Evolutionary conservation across 1,140 invertebrate genomes (phyloP).

Genomic region (Nomia melanderi): DNA sequence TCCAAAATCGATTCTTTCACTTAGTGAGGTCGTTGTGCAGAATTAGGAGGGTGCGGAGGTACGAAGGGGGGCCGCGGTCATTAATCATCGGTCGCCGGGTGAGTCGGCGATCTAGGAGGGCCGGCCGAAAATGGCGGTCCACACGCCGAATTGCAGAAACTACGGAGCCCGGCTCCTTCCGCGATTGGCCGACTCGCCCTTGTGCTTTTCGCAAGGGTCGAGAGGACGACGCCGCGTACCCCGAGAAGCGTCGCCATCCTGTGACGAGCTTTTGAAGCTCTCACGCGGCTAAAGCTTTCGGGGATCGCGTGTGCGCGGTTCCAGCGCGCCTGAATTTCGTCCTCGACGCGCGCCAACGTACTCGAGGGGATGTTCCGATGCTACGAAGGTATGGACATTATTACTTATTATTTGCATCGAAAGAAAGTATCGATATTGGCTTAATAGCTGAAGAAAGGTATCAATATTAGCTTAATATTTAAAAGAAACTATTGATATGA

Average conservation of each 20-base stretch:
- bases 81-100: slow-evolving; percentile 33
- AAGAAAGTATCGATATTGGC: too few relatives aligned
- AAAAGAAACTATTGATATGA: too few relatives aligned
- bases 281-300: slow-evolving; percentile 17
- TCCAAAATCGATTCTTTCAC: too few relatives aligned
- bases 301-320: slow-evolving; percentile 44
- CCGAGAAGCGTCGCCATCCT: slow-evolving; percentile 73
- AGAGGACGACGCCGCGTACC: slow-evolving; percentile 20
- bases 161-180: slow-evolving; percentile 24
- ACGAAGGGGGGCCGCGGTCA: neutral
- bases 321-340: slow-evolving; percentile 41
- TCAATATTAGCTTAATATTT: too few relatives aligned
- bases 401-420: too few relatives aligned
- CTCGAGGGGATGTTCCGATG: too few relatives aligned
- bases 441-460: too few relatives aligned
- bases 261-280: slow-evolving; percentile 57
- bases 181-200: slow-evolving; percentile 62
- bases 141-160: slow-evolving; percentile 52
- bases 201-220: slow-evolving; percentile 46
- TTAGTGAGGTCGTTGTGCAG: neutral
- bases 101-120: slow-evolving; percentile 29
- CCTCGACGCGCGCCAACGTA: slow-evolving; percentile 40
- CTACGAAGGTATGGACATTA: too few relatives aligned
- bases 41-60: neutral
- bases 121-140: slow-evolving; percentile 60